These are phyloP conservation scores for Bombus fervidus DNA, from an alignment of 1,140 invertebrate species.

Conservation along the genomic window DNA sequence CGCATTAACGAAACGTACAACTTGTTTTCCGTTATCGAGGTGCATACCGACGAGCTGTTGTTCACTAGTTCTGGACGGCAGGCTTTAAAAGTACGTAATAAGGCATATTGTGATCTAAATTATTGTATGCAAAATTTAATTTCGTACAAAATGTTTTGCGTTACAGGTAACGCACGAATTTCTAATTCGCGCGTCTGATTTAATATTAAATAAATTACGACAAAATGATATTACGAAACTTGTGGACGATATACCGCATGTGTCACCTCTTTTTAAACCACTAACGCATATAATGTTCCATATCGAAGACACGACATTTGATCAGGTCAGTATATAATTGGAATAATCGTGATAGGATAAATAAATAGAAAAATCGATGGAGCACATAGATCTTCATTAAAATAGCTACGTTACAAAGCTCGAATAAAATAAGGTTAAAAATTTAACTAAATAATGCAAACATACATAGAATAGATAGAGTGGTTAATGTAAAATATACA, in stretches of 20 bases:
- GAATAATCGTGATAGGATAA: background rate
- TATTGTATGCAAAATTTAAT: background rate
- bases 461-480: too few relatives aligned
- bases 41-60: conserved; percentile 78
- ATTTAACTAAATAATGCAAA: too few relatives aligned
- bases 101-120: background rate
- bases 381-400: background rate
- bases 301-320: conserved; percentile 87
- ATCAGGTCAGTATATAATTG: conserved; percentile 83
- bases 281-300: conserved; percentile 90
- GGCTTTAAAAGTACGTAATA: conserved; percentile 78
- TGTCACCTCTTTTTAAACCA: conserved; percentile 83
- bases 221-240: conserved; percentile 74
- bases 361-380: background rate
- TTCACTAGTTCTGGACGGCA: conserved; percentile 77
- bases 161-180: conserved; percentile 87
- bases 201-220: conserved; percentile 85
- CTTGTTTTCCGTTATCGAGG: conserved; percentile 72
- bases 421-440: too few relatives aligned
- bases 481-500: too few relatives aligned
- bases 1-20: background rate
- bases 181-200: conserved; percentile 86
- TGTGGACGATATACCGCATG: conserved; percentile 75
- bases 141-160: background rate
- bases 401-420: background rate